Percentiles rank a stretch among this genome's conserved stretches.
Evolutionary conservation across 2,888 invertebrate species (phyloP).

Genomic region (Fissipunctia ypsillon): DNA sequence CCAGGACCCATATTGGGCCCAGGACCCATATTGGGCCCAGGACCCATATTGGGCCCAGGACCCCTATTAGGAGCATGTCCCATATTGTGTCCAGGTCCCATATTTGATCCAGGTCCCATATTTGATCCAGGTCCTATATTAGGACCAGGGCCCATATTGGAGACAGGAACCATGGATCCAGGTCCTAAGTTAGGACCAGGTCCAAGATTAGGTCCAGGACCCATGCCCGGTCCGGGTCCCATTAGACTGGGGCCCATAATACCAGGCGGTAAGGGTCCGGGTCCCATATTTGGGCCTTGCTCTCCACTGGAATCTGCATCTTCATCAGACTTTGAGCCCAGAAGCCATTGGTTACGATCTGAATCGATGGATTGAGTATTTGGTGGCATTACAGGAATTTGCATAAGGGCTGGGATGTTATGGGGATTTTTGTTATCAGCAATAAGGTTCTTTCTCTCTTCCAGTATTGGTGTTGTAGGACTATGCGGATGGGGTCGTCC

Average conservation of each 20-base stretch:
- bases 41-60: slow-evolving; percentile 57
- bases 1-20: slow-evolving; percentile 58
- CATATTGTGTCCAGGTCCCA: slow-evolving; percentile 62
- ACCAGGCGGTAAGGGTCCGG: slow-evolving; percentile 68
- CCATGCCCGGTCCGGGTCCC: slow-evolving; percentile 66
- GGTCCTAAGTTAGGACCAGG: slow-evolving; percentile 62
- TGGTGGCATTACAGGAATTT: slow-evolving; percentile 80
- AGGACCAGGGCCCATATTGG: slow-evolving; percentile 44
- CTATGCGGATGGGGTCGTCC: slow-evolving; percentile 77
- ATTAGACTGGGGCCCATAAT: slow-evolving; percentile 68
- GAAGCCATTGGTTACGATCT: slow-evolving; percentile 76
- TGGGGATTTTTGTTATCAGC: slow-evolving; percentile 69
- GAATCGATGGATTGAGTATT: slow-evolving; percentile 76
- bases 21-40: slow-evolving; percentile 56
- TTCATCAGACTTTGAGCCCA: slow-evolving; percentile 75
- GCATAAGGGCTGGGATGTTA: slow-evolving; percentile 83
- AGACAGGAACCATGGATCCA: slow-evolving; percentile 53
- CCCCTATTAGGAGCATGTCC: slow-evolving; percentile 61
- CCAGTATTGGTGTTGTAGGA: slow-evolving; percentile 77
- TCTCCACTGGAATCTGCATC: slow-evolving; percentile 71
- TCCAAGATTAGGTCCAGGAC: slow-evolving; percentile 59
- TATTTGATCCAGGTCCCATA: slow-evolving; percentile 48
- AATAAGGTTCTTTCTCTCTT: slow-evolving; percentile 77
- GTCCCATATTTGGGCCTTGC: slow-evolving; percentile 65
- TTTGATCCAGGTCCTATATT: slow-evolving; percentile 62